phyloP scores from a whole-genome alignment of 2,888 invertebrate species.

The Pimpla rufipes region DNA sequence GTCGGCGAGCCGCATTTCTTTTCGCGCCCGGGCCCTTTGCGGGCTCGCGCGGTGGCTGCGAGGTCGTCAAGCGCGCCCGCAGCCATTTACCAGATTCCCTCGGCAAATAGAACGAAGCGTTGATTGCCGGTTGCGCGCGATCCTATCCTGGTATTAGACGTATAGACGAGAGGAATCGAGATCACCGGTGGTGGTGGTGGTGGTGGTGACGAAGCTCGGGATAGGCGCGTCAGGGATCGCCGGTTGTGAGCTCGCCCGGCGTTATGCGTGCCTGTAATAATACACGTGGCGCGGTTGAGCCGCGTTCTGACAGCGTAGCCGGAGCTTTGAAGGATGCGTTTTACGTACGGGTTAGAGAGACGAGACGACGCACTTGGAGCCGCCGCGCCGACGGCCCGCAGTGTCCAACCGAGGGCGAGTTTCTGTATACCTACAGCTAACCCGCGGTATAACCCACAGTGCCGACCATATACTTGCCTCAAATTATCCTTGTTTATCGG shows the following conservation, averaged over 20 bases:
- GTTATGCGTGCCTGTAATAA: constrained; percentile 65
- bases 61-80: constrained; percentile 7
- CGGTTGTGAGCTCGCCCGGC: constrained; percentile 6
- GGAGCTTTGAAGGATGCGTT: constrained; percentile 59
- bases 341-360: constrained; percentile 22
- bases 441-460: neutral
- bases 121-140: constrained; percentile 56
- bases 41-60: neutral
- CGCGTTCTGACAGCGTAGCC: constrained; percentile 51
- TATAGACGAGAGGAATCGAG: constrained; percentile 60
- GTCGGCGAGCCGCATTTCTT: neutral
- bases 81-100: constrained; percentile 41
- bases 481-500: constrained; percentile 68
- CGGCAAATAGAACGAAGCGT: constrained; percentile 61
- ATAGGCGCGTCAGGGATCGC: neutral
- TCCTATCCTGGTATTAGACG: constrained; percentile 11
- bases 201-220: neutral
- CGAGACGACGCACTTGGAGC: neutral
- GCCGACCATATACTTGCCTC: constrained; percentile 57
- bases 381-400: constrained; percentile 18
- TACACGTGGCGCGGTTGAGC: constrained; percentile 44
- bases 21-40: constrained; percentile 15
- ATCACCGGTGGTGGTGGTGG: constrained; percentile 11
- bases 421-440: constrained; percentile 5
- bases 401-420: neutral